phyloP scores from a whole-genome alignment of 2,888 invertebrate genomes.

The Aphidoletes aphidimyza region DNA sequence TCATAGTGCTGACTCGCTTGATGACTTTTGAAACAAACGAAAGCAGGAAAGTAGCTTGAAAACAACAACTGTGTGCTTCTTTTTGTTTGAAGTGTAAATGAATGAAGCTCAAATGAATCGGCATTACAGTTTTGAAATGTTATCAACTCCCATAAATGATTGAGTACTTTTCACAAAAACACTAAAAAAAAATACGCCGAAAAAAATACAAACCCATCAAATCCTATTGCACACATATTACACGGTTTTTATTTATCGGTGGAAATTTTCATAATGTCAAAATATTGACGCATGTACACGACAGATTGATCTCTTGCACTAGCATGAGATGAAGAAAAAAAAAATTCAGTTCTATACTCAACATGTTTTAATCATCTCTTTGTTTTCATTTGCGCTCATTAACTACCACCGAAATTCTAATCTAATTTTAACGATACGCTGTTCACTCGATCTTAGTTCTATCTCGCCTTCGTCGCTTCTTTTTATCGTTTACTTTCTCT shows the following conservation, averaged over 20 bases:
- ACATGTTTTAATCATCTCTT: conserved; percentile 30
- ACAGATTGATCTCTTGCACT: too few relatives aligned
- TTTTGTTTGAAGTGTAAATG: too few relatives aligned
- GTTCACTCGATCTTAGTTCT: background rate
- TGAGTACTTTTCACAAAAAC: conserved; percentile 26
- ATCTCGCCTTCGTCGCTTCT: background rate
- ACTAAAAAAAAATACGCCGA: too few relatives aligned
- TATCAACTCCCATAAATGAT: conserved; percentile 32
- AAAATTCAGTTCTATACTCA: too few relatives aligned
- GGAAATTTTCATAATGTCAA: conserved; percentile 29
- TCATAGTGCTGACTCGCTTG: background rate
- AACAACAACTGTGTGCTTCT: background rate
- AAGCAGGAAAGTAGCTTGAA: background rate
- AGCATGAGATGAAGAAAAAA: too few relatives aligned
- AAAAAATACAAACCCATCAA: too few relatives aligned
- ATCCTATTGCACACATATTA: too few relatives aligned
- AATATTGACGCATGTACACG: too few relatives aligned
- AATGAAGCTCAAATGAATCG: background rate
- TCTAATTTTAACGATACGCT: conserved; percentile 42
- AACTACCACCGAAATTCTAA: conserved; percentile 44
- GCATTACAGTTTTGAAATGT: background rate
- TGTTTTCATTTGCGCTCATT: conserved; percentile 54
- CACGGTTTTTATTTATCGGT: background rate
- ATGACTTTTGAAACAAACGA: background rate
- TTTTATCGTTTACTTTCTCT: background rate